Conservation (phyloP, 2,113 vertebrate species). For the Pelodiscus sinensis region DNA sequence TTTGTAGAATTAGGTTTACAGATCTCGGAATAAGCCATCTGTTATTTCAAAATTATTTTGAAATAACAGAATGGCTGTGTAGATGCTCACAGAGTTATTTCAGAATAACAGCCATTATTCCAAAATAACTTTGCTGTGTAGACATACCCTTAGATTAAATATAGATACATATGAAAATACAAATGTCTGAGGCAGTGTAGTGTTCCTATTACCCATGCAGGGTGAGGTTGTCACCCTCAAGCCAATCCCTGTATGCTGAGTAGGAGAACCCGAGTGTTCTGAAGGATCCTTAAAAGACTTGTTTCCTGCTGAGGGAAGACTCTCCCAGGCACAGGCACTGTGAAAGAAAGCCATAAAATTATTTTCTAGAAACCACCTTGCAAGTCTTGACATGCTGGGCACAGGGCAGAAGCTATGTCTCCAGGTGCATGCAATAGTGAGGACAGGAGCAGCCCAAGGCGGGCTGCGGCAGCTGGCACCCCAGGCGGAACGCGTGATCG, state of each 20-base stretch:
- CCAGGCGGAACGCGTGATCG: no score
- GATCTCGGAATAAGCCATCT: no score
- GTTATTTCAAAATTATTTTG: no score
- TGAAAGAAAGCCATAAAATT: neutral
- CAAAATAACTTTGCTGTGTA: no score
- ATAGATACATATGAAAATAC: neutral
- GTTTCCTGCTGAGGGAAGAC: neutral
- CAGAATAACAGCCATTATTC: no score
- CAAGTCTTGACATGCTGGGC: neutral
- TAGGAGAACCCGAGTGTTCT: neutral
- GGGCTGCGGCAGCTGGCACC: no score
- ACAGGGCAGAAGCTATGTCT: neutral
- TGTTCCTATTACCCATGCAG: neutral
- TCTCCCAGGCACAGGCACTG: neutral
- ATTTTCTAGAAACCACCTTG: neutral
- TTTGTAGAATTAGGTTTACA: no score
- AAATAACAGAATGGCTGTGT: no score
- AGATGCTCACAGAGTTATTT: no score
- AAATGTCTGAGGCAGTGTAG: no score
- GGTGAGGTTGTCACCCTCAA: neutral
- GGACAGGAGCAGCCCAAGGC: neutral
- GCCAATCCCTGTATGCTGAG: neutral
- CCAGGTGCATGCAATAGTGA: neutral
- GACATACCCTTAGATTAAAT: neutral
- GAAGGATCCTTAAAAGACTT: neutral